Evolutionary conservation across 2,797 vertebrate species (phyloP), one percentile per base, ranked within the genome.

Genomic region (Ceryle rudis): DNA sequence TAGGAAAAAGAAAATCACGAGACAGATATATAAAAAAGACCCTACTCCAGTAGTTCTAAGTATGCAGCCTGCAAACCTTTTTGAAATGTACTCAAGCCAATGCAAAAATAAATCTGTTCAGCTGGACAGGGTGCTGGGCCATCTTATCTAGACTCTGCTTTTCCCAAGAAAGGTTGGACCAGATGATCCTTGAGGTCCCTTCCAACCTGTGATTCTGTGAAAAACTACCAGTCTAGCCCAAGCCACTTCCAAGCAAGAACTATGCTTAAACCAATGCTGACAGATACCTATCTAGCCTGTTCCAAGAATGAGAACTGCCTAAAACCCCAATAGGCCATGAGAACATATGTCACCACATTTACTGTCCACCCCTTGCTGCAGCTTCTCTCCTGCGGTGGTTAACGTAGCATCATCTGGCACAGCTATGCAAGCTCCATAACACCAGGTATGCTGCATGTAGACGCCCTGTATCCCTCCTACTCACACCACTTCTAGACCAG

Each of bases 391-490:
- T 2, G 37, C 21, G 5, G n/a, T 2, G 11, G 3, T 6, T 2
- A 13, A 21, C 1, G 1, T 3, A 26, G 52, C 46, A 11, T 0
- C 44, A 25, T 3, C 12, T 9, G 4, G 44, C 33, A 23, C 10
- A 35, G 86, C 55, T 6, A 8, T 0, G 9, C 23, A 7, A 22
- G 52, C 35, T 14, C 18, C 8, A 3, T n/a, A 4, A 14, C 47
- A 19, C 37, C 41, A 5, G 21, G 4, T 3, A 4, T 0, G 0
- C 22, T 7, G 52, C 1, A 4, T 6, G 1, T 22, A 10, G 21
- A 1, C 0, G 15, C 15, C 31, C 2, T 1, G 2, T 6, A 9
- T 5, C 17, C 10, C 11, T 35, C 33, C 42, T 3, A 1, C 11
- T 42, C 23, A 16, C 33, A 6, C 12, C 2, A 1, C 0, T 37